Percentiles rank a stretch among this genome's conserved stretches.
Conservation (phyloP, 2,888 invertebrate genomes). For the Pelosia muscerda region DNA sequence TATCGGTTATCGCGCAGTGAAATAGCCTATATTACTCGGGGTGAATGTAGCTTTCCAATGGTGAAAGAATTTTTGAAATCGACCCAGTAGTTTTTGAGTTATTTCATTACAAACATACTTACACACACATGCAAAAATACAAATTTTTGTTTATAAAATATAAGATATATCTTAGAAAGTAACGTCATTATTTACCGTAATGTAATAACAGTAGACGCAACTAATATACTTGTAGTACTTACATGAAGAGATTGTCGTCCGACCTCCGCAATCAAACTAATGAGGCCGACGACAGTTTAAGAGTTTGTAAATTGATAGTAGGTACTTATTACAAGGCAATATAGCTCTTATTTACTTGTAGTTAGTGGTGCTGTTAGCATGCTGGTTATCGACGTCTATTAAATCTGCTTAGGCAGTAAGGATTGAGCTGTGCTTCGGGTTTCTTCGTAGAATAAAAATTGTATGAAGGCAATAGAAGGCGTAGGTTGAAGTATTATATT, state of each 20-base stretch:
- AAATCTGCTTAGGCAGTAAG: neutral
- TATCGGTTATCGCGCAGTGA: too few species aligned
- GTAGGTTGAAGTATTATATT: too few species aligned
- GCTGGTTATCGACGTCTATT: neutral
- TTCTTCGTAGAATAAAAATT: neutral
- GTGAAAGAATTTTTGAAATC: too few species aligned
- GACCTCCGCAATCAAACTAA: slow-evolving; percentile 13
- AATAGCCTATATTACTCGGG: too few species aligned
- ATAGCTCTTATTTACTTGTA: neutral
- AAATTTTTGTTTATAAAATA: too few species aligned
- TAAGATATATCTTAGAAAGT: neutral
- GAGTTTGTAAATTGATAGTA: neutral
- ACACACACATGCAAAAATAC: too few species aligned
- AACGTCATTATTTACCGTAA: neutral
- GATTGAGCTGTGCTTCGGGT: neutral
- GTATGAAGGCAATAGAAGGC: neutral
- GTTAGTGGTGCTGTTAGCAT: neutral
- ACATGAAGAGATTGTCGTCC: slow-evolving; percentile 10
- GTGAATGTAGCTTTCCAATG: too few species aligned
- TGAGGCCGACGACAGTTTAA: neutral
- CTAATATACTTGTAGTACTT: slow-evolving; percentile 8
- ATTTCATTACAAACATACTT: too few species aligned
- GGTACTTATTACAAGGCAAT: neutral
- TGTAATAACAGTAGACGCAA: neutral
- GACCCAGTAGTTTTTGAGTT: too few species aligned